Conservation (phyloP, 2,888 invertebrate species). For the Hypomecis atomaria region DNA sequence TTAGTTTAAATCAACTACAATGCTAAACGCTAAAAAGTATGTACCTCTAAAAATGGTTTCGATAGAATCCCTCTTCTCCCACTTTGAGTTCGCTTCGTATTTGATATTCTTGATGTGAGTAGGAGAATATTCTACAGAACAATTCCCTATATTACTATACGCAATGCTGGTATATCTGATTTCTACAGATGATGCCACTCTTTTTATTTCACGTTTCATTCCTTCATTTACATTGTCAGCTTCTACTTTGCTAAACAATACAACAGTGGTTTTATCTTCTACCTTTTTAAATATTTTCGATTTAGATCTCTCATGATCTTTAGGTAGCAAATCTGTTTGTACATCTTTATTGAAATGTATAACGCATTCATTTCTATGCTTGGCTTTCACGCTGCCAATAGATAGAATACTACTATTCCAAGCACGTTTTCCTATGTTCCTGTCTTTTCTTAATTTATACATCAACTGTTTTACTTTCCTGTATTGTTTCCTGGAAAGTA, state of each 20-base stretch:
- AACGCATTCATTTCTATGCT: constrained; percentile 30
- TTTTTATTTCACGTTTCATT: constrained; percentile 39
- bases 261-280: constrained; percentile 16
- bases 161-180: constrained; percentile 57
- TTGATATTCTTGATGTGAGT: neutral
- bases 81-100: constrained; percentile 35
- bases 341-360: constrained; percentile 38
- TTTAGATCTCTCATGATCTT: constrained; percentile 1
- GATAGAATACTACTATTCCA: constrained; percentile 52
- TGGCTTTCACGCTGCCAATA: constrained; percentile 54
- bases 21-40: neutral
- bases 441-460: constrained; percentile 47
- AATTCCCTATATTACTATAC: constrained; percentile 29
- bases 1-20: too few relatives aligned
- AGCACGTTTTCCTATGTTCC: constrained; percentile 38
- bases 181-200: constrained; percentile 60
- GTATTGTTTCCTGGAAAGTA: constrained; percentile 67
- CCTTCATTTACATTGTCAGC: constrained; percentile 4
- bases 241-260: constrained; percentile 34
- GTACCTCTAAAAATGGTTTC: constrained; percentile 71
- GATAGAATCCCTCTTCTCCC: constrained; percentile 52
- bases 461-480: constrained; percentile 66
- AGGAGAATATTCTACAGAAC: neutral
- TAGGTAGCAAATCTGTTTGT: constrained; percentile 43
- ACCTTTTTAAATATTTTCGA: constrained; percentile 4